Evolutionary conservation across 2,888 invertebrate species (phyloP).

Genomic region (Pomacea canaliculata): DNA sequence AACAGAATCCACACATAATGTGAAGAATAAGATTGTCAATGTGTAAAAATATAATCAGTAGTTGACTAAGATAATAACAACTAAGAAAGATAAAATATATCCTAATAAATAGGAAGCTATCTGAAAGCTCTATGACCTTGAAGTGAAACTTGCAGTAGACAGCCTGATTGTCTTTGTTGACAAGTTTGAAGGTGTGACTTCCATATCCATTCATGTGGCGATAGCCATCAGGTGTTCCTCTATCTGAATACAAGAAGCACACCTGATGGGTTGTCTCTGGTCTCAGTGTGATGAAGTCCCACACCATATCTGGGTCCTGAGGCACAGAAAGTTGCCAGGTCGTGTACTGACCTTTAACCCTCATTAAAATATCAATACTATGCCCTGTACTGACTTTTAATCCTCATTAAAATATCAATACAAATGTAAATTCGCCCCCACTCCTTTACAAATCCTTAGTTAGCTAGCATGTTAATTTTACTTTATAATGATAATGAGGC

Average conservation of each 20-base stretch:
- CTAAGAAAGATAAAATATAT: no score
- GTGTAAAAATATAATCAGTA: no score
- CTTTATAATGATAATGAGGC: no score
- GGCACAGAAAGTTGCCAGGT: background rate
- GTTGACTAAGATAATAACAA: no score
- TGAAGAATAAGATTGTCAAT: no score
- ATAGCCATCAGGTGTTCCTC: conserved; percentile 93
- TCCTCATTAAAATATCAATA: no score
- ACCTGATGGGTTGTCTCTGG: conserved; percentile 89
- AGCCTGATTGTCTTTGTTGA: conserved; percentile 81
- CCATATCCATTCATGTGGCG: conserved; percentile 96
- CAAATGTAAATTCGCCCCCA: no score
- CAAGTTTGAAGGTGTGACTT: conserved; percentile 91
- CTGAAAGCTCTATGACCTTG: conserved; percentile 73
- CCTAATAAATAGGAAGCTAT: background rate
- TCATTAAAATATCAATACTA: no score
- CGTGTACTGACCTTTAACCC: no score
- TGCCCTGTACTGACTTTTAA: no score
- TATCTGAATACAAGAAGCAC: conserved; percentile 87
- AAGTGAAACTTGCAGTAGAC: conserved; percentile 94
- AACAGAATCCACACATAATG: no score
- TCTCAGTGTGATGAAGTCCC: conserved; percentile 92
- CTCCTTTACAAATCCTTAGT: no score
- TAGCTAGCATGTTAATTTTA: background rate
- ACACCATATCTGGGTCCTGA: conserved; percentile 93